Conservation (phyloP, 2,113 vertebrate species). For the Gymnarchus niloticus region DNA sequence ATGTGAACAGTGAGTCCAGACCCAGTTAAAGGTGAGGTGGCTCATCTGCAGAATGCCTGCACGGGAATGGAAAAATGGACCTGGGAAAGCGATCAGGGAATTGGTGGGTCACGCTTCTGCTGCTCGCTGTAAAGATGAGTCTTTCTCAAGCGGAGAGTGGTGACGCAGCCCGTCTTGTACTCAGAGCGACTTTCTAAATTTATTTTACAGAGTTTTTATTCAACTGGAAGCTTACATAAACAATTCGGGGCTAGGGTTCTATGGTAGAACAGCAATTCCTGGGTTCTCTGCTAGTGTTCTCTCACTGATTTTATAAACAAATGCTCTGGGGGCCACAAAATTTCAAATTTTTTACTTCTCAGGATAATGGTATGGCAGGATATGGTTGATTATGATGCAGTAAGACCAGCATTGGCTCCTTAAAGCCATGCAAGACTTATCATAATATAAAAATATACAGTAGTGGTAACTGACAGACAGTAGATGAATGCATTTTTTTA, state of each 20-base stretch:
- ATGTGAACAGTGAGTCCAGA: background rate
- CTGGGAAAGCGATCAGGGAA: slow-evolving; percentile 22
- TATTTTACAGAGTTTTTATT: background rate
- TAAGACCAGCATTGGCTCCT: background rate
- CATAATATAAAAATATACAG: background rate
- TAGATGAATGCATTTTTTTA: background rate
- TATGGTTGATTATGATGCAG: background rate
- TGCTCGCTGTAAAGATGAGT: background rate
- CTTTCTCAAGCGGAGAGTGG: background rate
- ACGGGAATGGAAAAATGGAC: slow-evolving; percentile 1
- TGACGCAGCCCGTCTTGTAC: background rate
- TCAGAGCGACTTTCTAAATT: no score
- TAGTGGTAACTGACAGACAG: no score
- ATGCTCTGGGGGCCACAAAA: background rate
- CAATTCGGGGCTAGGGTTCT: background rate
- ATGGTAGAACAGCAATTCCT: background rate
- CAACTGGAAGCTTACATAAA: background rate
- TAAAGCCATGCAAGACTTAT: background rate
- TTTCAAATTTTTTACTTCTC: background rate
- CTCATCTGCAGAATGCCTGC: background rate
- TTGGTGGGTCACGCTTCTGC: background rate
- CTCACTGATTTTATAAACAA: background rate
- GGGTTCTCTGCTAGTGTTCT: background rate
- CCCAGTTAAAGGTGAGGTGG: background rate
- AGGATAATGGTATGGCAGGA: background rate